Percentiles rank a stretch among this genome's conserved stretches.
Conservation (phyloP, 2,888 invertebrate genomes). For the Barypeithes pellucidus region DNA sequence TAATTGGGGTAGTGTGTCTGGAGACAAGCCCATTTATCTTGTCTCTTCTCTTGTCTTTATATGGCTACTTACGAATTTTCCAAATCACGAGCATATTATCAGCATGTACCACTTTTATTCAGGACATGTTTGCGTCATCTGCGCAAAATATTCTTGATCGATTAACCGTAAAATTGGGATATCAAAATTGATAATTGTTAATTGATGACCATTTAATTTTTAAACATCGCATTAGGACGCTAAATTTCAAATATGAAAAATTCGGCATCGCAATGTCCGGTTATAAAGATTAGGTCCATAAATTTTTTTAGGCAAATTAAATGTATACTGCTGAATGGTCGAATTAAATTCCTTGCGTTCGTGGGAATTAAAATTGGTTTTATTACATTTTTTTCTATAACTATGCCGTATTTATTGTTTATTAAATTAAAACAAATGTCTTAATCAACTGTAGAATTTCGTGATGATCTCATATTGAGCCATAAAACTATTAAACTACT, state of each 20-base stretch:
- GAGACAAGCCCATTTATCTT: too few species aligned
- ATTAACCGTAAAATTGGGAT: slow-evolving; percentile 10
- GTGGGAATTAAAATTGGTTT: background rate
- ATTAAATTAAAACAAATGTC: too few species aligned
- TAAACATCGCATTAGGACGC: background rate
- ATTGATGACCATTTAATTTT: background rate
- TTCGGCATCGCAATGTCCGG: background rate
- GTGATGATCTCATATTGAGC: background rate
- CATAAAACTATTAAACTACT: too few species aligned
- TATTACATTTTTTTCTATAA: background rate
- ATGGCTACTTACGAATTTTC: too few species aligned
- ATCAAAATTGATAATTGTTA: slow-evolving; percentile 12
- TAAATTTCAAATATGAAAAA: background rate
- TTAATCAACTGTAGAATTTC: background rate
- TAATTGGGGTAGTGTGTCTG: too few species aligned
- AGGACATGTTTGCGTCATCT: background rate
- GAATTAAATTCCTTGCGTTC: background rate
- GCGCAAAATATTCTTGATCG: slow-evolving; percentile 2
- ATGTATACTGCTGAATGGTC: background rate
- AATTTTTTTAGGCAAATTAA: background rate
- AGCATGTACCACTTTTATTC: background rate
- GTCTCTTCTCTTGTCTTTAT: too few species aligned
- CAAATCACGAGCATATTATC: too few species aligned
- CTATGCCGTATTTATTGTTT: background rate
- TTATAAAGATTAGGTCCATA: background rate